These are phyloP conservation scores for Tyrophagus putrescentiae DNA, from an alignment of 1,140 invertebrate genomes.

Conservation along the genomic window DNA sequence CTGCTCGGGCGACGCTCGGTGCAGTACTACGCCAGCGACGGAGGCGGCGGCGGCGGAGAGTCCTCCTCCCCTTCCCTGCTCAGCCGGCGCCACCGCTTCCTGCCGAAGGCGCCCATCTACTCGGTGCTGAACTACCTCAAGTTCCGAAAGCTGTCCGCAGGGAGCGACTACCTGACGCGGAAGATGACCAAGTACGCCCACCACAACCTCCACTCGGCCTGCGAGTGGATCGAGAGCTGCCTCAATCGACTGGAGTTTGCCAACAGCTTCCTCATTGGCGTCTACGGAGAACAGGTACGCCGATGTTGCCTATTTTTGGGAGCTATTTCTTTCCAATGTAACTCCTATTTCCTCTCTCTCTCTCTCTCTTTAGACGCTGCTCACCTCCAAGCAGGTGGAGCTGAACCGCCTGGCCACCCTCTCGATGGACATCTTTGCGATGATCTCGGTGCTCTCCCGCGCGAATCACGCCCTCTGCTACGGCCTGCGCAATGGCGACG, in stretches of 20 bases:
- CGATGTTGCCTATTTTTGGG: too few species aligned
- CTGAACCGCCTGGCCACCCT: conserved; percentile 40
- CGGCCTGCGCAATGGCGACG: conserved; percentile 49
- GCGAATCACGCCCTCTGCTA: conserved; percentile 50
- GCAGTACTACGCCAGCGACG: conserved; percentile 16
- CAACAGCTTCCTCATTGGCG: conserved; percentile 40
- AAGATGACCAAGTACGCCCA: conserved; percentile 26
- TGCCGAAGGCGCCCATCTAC: not conserved
- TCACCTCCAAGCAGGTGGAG: conserved; percentile 40
- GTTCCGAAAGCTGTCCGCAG: not conserved
- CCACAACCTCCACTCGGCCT: conserved; percentile 25
- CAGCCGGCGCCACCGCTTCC: too few species aligned
- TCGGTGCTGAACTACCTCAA: not conserved
- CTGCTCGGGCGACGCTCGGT: not conserved
- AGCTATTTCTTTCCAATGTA: too few species aligned
- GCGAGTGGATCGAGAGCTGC: conserved; percentile 41
- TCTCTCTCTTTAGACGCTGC: too few species aligned
- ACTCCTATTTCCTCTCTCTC: too few species aligned
- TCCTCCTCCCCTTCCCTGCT: too few species aligned
- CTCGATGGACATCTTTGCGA: conserved; percentile 43
- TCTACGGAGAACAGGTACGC: conserved; percentile 34
- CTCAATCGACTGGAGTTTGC: conserved; percentile 42
- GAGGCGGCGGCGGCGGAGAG: too few species aligned
- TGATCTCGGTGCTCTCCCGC: conserved; percentile 40
- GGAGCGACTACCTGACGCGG: not conserved